These are phyloP conservation scores for Calidris pugnax DNA, from an alignment of 2,113 vertebrate species.

Conservation along the genomic window DNA sequence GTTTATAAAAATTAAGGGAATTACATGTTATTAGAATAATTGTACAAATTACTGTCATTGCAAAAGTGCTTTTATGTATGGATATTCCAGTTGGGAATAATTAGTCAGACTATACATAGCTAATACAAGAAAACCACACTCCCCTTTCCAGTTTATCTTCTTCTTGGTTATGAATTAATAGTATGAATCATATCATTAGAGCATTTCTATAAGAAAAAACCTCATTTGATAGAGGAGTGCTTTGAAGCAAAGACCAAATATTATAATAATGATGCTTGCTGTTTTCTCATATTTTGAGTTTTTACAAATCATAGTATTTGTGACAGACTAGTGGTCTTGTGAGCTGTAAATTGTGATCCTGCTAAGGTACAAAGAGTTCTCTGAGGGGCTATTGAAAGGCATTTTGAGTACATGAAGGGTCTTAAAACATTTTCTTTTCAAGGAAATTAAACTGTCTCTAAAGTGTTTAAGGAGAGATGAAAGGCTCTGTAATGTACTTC, in stretches of 20 bases:
- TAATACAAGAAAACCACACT: neutral
- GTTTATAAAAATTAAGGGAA: slow-evolving; percentile 8
- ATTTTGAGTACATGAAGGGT: neutral
- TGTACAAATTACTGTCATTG: slow-evolving; percentile 11
- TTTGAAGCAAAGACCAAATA: neutral
- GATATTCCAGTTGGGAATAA: slow-evolving; percentile 3
- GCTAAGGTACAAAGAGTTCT: neutral
- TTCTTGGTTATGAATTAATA: neutral
- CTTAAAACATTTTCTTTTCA: neutral
- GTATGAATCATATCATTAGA: neutral
- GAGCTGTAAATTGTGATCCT: neutral
- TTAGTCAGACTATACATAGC: neutral
- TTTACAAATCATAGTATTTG: neutral
- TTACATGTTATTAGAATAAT: slow-evolving; percentile 11
- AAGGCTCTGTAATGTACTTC: neutral
- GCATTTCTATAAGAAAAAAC: neutral
- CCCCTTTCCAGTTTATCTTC: neutral
- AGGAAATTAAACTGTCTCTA: neutral
- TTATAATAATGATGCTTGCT: neutral
- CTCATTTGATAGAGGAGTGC: neutral
- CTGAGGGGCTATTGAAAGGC: neutral
- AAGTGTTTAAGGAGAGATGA: neutral
- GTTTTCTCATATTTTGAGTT: neutral
- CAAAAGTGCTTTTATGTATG: slow-evolving; percentile 4
- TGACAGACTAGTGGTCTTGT: neutral